Conservation (phyloP, 1,140 invertebrate species). For the Hyposmocoma kahamanoa region DNA sequence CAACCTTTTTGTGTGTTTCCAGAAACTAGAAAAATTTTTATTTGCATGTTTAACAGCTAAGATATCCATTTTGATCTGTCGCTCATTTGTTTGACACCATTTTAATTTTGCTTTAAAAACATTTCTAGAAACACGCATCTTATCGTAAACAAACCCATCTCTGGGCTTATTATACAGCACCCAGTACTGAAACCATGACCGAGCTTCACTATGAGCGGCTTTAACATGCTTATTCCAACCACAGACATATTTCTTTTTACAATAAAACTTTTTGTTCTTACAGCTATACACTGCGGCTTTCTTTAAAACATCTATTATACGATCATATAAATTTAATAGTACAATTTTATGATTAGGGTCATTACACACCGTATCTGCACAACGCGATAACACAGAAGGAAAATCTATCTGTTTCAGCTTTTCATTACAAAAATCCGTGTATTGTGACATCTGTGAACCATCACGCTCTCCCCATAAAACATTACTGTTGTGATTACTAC, state of each 20-base stretch:
- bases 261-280: not conserved
- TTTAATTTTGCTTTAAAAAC: conserved; percentile 2
- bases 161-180: not conserved
- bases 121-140: conserved; percentile 1
- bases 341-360: not conserved
- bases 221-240: conserved; percentile 2
- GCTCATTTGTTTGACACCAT: not conserved
- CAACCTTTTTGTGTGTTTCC: conserved; percentile 2
- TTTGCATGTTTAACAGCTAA: not conserved
- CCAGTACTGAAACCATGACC: not conserved
- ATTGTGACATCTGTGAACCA: not conserved
- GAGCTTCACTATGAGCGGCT: not conserved
- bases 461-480: not conserved
- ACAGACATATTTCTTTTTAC: conserved; percentile 1
- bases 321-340: not conserved
- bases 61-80: conserved; percentile 3
- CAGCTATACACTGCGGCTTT: not conserved
- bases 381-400: not conserved
- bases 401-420: conserved; percentile 1
- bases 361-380: not conserved
- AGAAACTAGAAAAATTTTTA: not conserved
- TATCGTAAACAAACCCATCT: not conserved
- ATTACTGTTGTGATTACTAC: not conserved
- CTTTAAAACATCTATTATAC: not conserved
- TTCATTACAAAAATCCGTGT: not conserved